Evolutionary conservation across 2,888 invertebrate genomes (phyloP), one percentile per base, ranked within the genome.

Genomic region (Pogonocherus hispidulus): DNA sequence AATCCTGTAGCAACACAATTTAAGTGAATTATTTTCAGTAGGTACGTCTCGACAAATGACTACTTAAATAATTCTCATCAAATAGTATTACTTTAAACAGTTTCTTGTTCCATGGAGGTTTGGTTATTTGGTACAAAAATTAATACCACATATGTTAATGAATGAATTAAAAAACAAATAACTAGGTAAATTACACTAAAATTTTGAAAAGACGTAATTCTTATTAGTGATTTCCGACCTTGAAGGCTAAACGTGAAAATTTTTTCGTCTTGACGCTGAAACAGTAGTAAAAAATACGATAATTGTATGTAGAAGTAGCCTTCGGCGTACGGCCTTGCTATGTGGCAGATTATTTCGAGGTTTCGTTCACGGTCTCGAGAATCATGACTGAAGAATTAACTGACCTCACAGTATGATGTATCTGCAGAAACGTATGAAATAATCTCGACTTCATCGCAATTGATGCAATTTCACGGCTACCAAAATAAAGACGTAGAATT

Each of bases 361-460:
- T 41, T 41, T 41, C 41, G 41, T 14, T 41, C 41, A 41, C 6
- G 41, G 41, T 41, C 41, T 11, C 16, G 3, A 5, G 41, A 14
- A 41, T 41, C 41, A 41, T 41, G 41, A 41, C 41, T 41, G 41
- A 41, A 41, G 41, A 41, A 41, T 41, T 41, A 41, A 41, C 41
- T 16, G 16, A 16, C 41, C n/a, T 41, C 41, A n/a, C 14, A n/a
- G 41, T 11, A 16, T 41, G 41, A 41, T 11, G 14, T 41, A 4
- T 41, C 41, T n/a, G 41, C 14, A 1, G 41, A 41, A n/a, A 41
- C 41, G 41, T 41, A 16, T 41, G 41, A 1, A 32, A 2, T 11
- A 3, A 11, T 8, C 32, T 32, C 32, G 32, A 2, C 9, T 32
- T 11, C 32, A 8, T 11, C 9, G 32, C 11, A 32, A 32, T 32